A percentile compares a stretch with the other conserved stretches of the same genome.
phyloP scores from a whole-genome alignment of 1,140 invertebrate species.

The Teleopsis dalmanni region DNA sequence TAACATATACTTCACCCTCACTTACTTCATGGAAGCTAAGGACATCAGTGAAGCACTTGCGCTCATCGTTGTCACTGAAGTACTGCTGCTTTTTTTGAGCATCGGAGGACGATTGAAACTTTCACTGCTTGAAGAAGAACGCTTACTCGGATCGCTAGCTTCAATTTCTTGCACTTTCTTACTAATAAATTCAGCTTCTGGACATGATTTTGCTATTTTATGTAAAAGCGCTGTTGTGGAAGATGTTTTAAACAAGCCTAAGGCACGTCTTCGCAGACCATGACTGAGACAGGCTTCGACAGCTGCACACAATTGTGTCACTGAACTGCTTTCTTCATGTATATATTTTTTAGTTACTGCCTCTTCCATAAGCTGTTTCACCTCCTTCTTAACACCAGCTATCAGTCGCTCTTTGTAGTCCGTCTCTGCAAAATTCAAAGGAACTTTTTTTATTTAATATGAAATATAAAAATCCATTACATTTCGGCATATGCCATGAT shows the following conservation, averaged over 20 bases:
- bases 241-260: slow-evolving; percentile 77
- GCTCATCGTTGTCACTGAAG: slow-evolving; percentile 42
- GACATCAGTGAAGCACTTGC: slow-evolving; percentile 32
- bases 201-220: slow-evolving; percentile 72
- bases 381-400: slow-evolving; percentile 74
- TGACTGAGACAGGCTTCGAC: slow-evolving; percentile 86
- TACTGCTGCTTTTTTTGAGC: slow-evolving; percentile 52
- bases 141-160: slow-evolving; percentile 55
- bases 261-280: slow-evolving; percentile 66
- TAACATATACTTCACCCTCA: slow-evolving; percentile 1
- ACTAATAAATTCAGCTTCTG: slow-evolving; percentile 65
- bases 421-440: slow-evolving; percentile 20
- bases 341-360: slow-evolving; percentile 87
- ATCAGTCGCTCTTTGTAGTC: slow-evolving; percentile 70
- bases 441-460: not conserved
- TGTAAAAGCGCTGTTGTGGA: slow-evolving; percentile 83
- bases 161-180: slow-evolving; percentile 64
- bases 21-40: slow-evolving; percentile 35
- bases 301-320: slow-evolving; percentile 75
- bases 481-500: no score
- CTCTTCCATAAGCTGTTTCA: slow-evolving; percentile 91
- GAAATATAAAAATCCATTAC: no score
- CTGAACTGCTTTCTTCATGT: slow-evolving; percentile 82
- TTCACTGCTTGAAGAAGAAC: slow-evolving; percentile 71
- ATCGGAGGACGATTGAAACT: slow-evolving; percentile 60